Evolutionary conservation across 2,113 vertebrate genomes (phyloP), one percentile per base, ranked within the genome.

Genomic region (Cercocebus atys): DNA sequence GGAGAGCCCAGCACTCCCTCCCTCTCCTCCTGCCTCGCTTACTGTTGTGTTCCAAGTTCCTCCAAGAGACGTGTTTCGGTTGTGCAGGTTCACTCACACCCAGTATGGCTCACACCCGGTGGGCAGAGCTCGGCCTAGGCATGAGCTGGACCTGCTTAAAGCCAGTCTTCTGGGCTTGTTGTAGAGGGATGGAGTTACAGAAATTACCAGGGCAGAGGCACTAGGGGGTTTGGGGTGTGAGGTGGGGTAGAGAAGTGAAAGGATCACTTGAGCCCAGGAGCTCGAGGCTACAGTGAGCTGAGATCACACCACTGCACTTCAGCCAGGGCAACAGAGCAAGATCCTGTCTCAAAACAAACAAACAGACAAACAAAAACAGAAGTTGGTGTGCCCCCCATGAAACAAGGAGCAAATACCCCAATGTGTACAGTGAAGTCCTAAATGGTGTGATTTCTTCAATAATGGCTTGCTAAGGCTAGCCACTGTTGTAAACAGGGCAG

Each of bases 11-110:
- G 13, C 17, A 27, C 22, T 6, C 40, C 32, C 4, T 18, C 5
- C 18, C 55, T 43, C 6, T 6, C 8, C 7, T 3, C 0, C 2
- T 6, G 8, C 40, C 78, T n/a, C 3, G 4, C 68, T 91, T 27
- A 12, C 45, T 20, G 6, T 23, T 35, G 68, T 38, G 8, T 40
- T 68, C 57, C 45, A 30, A 0, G 17, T 3, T 17, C 20, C 47
- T 40, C 22, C 11, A 38, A 52, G 84, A 47, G 17, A 52, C 40
- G 25, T 0, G 8, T 16, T 45, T 55, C 17, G 52, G 11, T 45
- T 8, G 4, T 5, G 40, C 22, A 4, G 61, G 66, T 5, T 82
- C 57, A 1, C 9, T 3, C 23, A 30, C 5, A 2, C 50, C 17
- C 17, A 47, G 35, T 2, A 1, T 10, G 27, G 32, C 59, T 81